Evolutionary conservation across 2,113 vertebrate genomes (phyloP), one percentile per base, ranked within the genome.

Genomic region (Acanthochromis polyacanthus): DNA sequence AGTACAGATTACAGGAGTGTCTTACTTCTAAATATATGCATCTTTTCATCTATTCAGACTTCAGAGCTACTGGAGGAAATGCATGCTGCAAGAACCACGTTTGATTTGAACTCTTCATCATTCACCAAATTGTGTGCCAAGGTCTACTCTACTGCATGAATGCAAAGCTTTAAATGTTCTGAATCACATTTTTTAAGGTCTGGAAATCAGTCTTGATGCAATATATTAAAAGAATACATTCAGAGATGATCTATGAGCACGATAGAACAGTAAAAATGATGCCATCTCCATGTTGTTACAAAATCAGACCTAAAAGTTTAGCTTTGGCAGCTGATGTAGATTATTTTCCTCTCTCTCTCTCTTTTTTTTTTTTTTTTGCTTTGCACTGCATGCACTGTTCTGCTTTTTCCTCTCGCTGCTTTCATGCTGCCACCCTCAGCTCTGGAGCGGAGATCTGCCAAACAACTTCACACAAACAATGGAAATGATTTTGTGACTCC

Each of bases 11-110:
- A 52, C 16, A 45, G 14, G 7, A 43, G 16, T 17, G n/a, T 40
- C 15, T 20, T 23, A 12, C 58, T 36, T 43, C 3, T 5, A 36
- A n/a, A 12, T 56, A 56, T 20, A 22, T 61, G n/a, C 62, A 20
- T 68, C 30, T 59, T 65, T 30, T 30, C 25, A 65, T 53, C 5
- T 45, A 25, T 53, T 65, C n/a, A 46, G 28, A 64, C 43, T 19
- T 43, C 22, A 63, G 25, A 69, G 8, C 2, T 4, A 43, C 40
- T 3, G 12, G 38, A 40, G 38, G 10, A 40, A 40, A 43, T 43
- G 12, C 4, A 43, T 1, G 8, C 8, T 36, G 32, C 32, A 36
- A 36, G 7, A 9, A 8, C 32, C 1, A 15, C 3, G 11, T 53
- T 15, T 46, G 10, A 2, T 36, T 36, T 56, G 12, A 17, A 50